Conservation (phyloP, 2,888 invertebrate genomes). For the Anagyrus pseudococci region DNA sequence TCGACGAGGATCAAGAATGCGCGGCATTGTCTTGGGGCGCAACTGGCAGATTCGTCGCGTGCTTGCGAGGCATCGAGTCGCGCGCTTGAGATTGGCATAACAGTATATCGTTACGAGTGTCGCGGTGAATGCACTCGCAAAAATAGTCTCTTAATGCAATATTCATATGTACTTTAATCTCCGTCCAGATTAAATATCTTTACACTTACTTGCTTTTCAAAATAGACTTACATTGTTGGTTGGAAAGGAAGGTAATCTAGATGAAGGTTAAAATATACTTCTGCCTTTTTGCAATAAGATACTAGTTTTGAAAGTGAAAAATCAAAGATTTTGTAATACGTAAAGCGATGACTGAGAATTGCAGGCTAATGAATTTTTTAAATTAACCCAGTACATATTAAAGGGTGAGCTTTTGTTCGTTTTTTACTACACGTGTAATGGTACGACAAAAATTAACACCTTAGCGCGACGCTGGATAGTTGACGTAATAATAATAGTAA, state of each 20-base stretch:
- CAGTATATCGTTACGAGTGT: conserved; percentile 6
- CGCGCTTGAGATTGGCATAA: conserved; percentile 11
- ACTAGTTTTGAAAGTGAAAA: conserved; percentile 20
- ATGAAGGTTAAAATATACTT: conserved; percentile 24
- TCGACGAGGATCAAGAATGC: neutral
- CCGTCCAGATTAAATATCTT: conserved; percentile 20
- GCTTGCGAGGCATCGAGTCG: conserved; percentile 8
- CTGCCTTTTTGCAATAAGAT: conserved; percentile 2
- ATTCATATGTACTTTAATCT: conserved; percentile 20
- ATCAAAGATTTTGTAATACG: neutral
- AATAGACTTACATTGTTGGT: conserved; percentile 11
- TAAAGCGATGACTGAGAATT: neutral
- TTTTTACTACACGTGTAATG: neutral
- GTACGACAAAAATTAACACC: conserved; percentile 1
- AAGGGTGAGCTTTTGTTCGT: neutral
- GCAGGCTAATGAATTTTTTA: neutral
- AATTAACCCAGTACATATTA: neutral
- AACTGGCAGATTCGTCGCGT: neutral
- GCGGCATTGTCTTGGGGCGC: neutral
- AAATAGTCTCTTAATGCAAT: conserved; percentile 33
- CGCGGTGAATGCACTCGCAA: conserved; percentile 31
- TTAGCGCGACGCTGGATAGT: conserved; percentile 5
- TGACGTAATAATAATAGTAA: neutral
- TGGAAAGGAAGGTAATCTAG: conserved; percentile 26
- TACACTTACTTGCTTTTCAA: conserved; percentile 3